A percentile compares a stretch with the other conserved stretches of the same genome.
Conservation (phyloP, 2,888 invertebrate species). For the Luffia ferchaultella region DNA sequence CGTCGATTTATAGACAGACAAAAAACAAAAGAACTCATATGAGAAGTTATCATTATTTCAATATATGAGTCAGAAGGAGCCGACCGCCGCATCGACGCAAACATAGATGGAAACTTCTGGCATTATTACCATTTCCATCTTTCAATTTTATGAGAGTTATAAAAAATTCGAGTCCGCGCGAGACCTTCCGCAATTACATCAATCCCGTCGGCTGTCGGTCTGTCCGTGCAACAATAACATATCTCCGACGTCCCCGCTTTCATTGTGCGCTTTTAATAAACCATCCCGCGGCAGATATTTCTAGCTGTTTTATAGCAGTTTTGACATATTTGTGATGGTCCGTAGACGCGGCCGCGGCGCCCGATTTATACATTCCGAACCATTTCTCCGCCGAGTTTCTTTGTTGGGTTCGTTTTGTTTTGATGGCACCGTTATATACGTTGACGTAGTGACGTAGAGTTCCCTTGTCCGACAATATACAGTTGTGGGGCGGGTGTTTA, state of each 20-base stretch:
- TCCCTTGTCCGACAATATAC: too few relatives aligned
- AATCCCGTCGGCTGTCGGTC: neutral
- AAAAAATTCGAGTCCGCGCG: too few relatives aligned
- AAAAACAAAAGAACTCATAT: too few relatives aligned
- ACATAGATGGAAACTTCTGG: neutral
- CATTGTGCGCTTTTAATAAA: constrained; percentile 2
- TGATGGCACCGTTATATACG: neutral
- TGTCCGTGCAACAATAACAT: neutral
- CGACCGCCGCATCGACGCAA: neutral
- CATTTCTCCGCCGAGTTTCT: constrained; percentile 35
- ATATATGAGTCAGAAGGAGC: too few relatives aligned
- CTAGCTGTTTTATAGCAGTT: constrained; percentile 16
- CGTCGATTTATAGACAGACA: too few relatives aligned
- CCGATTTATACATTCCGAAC: constrained; percentile 48
- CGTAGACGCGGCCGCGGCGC: constrained; percentile 31
- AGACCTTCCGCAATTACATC: too few relatives aligned
- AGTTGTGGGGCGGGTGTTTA: too few relatives aligned
- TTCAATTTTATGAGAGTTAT: neutral
- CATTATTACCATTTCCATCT: neutral
- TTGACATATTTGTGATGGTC: constrained; percentile 63
- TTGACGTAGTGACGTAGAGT: too few relatives aligned
- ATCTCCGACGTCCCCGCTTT: neutral
- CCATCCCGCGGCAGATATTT: neutral
- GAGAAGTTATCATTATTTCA: too few relatives aligned
- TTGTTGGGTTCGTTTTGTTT: neutral